phyloP scores from a whole-genome alignment of 2,113 vertebrate genomes.

The Oreotrochilus melanogaster region DNA sequence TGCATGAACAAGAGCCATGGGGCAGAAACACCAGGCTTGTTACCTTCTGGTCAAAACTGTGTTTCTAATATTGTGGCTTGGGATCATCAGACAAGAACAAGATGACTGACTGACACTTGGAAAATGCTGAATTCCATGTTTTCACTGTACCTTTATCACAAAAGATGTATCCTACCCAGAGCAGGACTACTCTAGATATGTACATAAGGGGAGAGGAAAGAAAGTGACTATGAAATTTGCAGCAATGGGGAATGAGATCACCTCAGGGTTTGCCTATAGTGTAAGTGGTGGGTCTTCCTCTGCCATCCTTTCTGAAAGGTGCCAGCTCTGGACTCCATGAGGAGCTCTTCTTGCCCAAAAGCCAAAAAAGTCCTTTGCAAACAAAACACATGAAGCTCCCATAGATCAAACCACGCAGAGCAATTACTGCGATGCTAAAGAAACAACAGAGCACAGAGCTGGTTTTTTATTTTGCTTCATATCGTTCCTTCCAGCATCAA shows the following conservation, averaged over 20 bases:
- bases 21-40: background rate
- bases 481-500: background rate
- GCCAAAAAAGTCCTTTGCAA: background rate
- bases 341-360: background rate
- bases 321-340: background rate
- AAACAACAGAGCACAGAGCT: background rate
- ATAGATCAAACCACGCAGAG: background rate
- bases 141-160: background rate
- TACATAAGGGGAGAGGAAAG: background rate
- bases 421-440: background rate
- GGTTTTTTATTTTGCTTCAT: background rate
- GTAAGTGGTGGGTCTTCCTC: background rate
- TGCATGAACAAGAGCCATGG: rapidly evolving
- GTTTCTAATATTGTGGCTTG: background rate
- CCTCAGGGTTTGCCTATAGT: background rate
- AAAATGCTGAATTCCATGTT: background rate
- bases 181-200: background rate
- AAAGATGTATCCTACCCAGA: rapidly evolving
- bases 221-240: background rate
- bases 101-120: background rate
- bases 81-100: background rate
- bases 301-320: background rate
- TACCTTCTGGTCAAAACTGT: background rate
- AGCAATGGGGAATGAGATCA: background rate
- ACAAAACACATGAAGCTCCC: background rate